A percentile compares a stretch with the other conserved stretches of the same genome.
Evolutionary conservation across 53 echinoderm and acorn worm species (phyloP).

Genomic region (Pentamera pediparva): DNA sequence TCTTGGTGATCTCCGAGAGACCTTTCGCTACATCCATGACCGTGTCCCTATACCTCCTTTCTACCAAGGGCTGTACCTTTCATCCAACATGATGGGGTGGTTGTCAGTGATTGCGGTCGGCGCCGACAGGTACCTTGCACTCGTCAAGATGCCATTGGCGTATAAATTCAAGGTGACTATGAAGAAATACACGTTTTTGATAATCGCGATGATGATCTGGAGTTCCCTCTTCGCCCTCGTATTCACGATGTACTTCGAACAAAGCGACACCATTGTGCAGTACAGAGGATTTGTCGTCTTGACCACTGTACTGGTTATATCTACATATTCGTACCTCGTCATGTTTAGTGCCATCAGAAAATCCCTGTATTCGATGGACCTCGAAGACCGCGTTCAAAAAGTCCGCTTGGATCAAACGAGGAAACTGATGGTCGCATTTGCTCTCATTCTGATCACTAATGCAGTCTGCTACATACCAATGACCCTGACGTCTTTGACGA

Average conservation of each 20-base stretch:
- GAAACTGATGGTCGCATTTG: neutral
- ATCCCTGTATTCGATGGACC: too few species aligned
- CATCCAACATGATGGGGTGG: neutral
- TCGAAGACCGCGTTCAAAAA: too few species aligned
- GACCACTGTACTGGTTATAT: too few species aligned
- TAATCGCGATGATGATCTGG: neutral
- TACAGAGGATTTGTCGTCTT: too few species aligned
- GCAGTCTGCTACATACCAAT: neutral
- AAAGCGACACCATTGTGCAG: too few species aligned
- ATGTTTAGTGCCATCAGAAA: too few species aligned
- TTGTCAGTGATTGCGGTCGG: neutral
- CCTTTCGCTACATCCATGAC: neutral
- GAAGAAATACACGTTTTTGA: neutral
- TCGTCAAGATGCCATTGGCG: neutral
- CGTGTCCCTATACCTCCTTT: neutral
- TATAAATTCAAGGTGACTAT: neutral
- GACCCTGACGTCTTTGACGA: neutral
- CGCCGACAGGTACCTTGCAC: constrained; percentile 3
- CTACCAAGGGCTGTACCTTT: neutral
- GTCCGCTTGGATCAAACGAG: neutral
- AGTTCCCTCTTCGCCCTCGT: neutral
- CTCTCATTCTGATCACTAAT: neutral
- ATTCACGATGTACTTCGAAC: too few species aligned
- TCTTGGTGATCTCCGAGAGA: constrained; percentile 5
- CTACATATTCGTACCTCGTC: too few species aligned